phyloP scores from a whole-genome alignment of 2,888 invertebrate genomes.

The Cheilosia pagana region DNA sequence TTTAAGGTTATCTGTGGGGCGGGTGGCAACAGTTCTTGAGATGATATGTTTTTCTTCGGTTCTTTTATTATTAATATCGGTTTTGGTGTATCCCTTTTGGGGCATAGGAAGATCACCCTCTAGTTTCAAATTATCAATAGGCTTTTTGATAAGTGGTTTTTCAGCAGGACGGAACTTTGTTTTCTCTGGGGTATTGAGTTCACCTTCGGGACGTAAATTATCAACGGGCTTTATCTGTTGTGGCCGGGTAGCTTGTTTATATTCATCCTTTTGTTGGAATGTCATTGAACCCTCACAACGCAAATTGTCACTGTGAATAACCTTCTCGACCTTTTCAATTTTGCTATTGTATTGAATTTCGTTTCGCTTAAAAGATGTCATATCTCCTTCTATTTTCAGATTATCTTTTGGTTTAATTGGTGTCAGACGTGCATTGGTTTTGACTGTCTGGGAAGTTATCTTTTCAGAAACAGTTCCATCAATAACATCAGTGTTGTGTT shows the following conservation, averaged over 20 bases:
- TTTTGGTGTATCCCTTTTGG: constrained; percentile 83
- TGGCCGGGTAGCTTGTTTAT: constrained; percentile 82
- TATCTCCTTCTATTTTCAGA: constrained; percentile 85
- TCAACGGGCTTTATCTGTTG: constrained; percentile 84
- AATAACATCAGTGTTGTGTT: constrained; percentile 83
- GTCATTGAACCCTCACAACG: constrained; percentile 85
- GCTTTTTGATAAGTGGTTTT: constrained; percentile 81
- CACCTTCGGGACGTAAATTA: constrained; percentile 79
- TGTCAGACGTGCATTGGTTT: constrained; percentile 83
- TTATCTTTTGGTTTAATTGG: constrained; percentile 86
- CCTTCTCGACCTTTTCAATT: constrained; percentile 84
- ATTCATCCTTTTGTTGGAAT: constrained; percentile 83
- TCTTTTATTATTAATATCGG: constrained; percentile 68
- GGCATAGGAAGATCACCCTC: constrained; percentile 84
- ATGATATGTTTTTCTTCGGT: constrained; percentile 19
- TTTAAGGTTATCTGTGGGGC: constrained; percentile 84
- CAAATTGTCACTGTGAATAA: constrained; percentile 86
- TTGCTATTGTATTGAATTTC: constrained; percentile 3
- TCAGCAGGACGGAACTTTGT: constrained; percentile 83
- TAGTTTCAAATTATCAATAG: constrained; percentile 87
- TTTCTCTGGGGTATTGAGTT: constrained; percentile 77
- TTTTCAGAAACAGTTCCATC: constrained; percentile 78
- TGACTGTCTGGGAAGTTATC: constrained; percentile 83
- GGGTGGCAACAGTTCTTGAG: constrained; percentile 83
- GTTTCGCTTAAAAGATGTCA: constrained; percentile 75